A percentile compares a stretch with the other conserved stretches of the same genome.
Conservation (phyloP, 2,888 invertebrate species). For the Drosophila barbarae region DNA sequence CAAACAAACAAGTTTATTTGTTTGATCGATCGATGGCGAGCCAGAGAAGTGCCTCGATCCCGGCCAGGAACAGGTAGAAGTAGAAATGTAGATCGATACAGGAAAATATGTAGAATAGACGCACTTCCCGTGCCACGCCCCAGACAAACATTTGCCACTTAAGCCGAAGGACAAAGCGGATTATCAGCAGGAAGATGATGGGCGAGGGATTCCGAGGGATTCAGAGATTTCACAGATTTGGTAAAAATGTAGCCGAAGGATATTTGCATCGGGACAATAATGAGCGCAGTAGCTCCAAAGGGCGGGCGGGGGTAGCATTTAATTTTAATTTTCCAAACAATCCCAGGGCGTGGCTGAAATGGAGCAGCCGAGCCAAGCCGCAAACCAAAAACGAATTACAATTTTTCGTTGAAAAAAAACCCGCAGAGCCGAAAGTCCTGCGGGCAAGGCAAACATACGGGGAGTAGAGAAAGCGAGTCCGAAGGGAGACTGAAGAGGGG, state of each 20-base stretch:
- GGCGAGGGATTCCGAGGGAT: conserved; percentile 9
- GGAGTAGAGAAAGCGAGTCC: background rate
- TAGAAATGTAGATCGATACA: conserved; percentile 30
- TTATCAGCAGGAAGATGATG: conserved; percentile 49
- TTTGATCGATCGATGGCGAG: conserved; percentile 3
- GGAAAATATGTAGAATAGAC: conserved; percentile 6
- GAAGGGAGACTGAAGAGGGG: background rate
- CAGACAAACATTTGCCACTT: conserved; percentile 56
- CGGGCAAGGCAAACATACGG: conserved; percentile 47
- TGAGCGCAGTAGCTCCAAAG: conserved; percentile 4
- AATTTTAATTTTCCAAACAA: conserved; percentile 44
- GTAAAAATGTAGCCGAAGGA: conserved; percentile 64
- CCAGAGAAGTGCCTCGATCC: conserved; percentile 7
- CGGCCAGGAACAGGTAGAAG: conserved; percentile 53
- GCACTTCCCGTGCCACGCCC: conserved; percentile 72
- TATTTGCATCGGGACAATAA: conserved; percentile 39
- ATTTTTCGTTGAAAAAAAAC: conserved; percentile 42
- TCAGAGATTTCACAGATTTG: conserved; percentile 53
- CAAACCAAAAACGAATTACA: conserved; percentile 43
- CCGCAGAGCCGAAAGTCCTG: conserved; percentile 65
- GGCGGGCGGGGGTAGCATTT: conserved; percentile 31
- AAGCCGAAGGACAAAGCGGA: conserved; percentile 64
- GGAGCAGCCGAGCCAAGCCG: conserved; percentile 45
- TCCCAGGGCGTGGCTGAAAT: conserved; percentile 64
- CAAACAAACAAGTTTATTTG: conserved; percentile 64